Percentiles rank a stretch among this genome's conserved stretches.
phyloP scores from a whole-genome alignment of 2,113 vertebrate species.

The Plecotus auritus region DNA sequence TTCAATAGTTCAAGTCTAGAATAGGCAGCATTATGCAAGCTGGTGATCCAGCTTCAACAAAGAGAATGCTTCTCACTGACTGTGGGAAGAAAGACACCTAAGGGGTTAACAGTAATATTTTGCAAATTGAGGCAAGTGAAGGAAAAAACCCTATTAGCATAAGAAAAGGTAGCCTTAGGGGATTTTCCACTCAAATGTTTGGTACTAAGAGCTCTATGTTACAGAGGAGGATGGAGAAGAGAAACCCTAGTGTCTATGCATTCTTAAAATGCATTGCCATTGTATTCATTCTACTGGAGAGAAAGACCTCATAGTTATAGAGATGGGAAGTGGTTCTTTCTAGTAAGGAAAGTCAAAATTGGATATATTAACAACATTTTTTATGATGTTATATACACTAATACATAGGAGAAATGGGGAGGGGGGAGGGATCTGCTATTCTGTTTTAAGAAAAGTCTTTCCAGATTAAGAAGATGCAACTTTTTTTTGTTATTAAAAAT shows the following conservation, averaged over 20 bases:
- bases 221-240: not conserved
- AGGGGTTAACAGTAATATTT: conserved; percentile 66
- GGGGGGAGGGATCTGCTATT: not conserved
- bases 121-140: conserved; percentile 62
- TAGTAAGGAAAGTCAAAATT: not conserved
- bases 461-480: not conserved
- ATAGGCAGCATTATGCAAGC: conserved; percentile 14
- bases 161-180: conserved; percentile 55
- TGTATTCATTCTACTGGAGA: not conserved
- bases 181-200: conserved; percentile 46
- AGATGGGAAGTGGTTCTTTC: not conserved
- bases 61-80: not conserved
- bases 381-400: not conserved
- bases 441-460: not conserved
- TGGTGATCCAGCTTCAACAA: not conserved
- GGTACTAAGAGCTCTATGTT: conserved; percentile 13
- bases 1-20: not conserved
- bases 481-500: not conserved
- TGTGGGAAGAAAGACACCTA: conserved; percentile 43
- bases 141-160: conserved; percentile 63
- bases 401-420: not conserved
- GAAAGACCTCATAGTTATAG: not conserved
- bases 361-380: not conserved
- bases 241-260: not conserved
- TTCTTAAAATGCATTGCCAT: conserved; percentile 7